Conservation (phyloP, 2,113 vertebrate genomes). For the Stictonetta naevosa region DNA sequence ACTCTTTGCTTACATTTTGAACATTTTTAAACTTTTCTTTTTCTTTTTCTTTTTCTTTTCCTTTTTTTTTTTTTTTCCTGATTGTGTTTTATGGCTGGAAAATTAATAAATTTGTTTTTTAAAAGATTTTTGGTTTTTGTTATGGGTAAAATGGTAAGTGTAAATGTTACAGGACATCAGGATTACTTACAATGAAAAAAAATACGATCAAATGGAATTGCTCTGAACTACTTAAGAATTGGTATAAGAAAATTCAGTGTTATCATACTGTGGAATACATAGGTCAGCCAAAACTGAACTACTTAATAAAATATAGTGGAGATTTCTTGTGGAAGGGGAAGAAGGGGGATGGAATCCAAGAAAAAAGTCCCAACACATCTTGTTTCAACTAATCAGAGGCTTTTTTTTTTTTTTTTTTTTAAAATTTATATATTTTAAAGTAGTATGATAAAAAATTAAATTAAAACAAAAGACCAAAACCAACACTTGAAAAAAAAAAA, state of each 20-base stretch:
- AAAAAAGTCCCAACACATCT: background rate
- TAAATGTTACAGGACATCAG: background rate
- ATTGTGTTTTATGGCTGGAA: background rate
- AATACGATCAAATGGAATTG: background rate
- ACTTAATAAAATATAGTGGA: background rate
- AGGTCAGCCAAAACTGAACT: background rate
- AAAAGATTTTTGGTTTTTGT: background rate
- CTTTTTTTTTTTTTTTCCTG: background rate
- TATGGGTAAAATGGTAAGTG: background rate
- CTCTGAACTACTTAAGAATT: background rate
- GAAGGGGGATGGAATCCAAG: background rate
- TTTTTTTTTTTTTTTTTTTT: background rate
- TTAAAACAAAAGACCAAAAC: background rate
- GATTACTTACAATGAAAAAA: background rate
- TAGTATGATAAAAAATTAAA: background rate
- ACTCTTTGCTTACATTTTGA: background rate
- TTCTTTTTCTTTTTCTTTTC: background rate
- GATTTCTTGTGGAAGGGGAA: background rate
- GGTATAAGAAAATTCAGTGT: background rate
- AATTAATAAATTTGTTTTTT: background rate
- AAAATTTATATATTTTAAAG: background rate
- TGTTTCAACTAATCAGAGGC: background rate
- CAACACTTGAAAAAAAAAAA: background rate
- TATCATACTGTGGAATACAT: background rate
- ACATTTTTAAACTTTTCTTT: background rate